phyloP scores from a whole-genome alignment of 2,797 vertebrate species.

The Strix occidentalis region DNA sequence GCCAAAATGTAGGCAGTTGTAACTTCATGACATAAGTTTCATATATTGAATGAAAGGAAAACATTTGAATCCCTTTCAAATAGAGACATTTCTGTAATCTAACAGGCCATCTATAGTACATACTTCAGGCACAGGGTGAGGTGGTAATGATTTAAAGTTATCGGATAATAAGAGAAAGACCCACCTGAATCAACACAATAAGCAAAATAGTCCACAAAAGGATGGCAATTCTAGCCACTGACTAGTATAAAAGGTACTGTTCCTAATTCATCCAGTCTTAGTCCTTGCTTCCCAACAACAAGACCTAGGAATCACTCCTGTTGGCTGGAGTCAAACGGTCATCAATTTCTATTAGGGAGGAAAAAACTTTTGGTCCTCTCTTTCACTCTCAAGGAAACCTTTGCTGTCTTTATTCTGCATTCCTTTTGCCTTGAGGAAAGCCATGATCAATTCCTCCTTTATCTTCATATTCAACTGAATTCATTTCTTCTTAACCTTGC shows the following conservation, averaged over 20 bases:
- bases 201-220: neutral
- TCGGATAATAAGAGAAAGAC: neutral
- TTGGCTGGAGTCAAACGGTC: neutral
- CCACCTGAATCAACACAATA: neutral
- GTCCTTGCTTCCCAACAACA: neutral
- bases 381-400: neutral
- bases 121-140: neutral
- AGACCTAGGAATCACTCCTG: neutral
- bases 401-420: neutral
- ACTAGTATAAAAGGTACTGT: neutral
- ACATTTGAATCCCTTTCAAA: neutral
- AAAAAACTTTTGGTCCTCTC: neutral
- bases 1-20: neutral
- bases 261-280: neutral
- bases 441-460: neutral
- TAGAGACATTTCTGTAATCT: neutral
- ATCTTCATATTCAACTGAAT: neutral
- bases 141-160: neutral
- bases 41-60: neutral
- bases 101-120: neutral
- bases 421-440: neutral
- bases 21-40: neutral
- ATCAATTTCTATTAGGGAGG: neutral
- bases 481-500: neutral
- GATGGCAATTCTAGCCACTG: neutral